Evolutionary conservation across 2,113 vertebrate genomes (phyloP), one percentile per base, ranked within the genome.

Genomic region (Alligator mississippiensis): DNA sequence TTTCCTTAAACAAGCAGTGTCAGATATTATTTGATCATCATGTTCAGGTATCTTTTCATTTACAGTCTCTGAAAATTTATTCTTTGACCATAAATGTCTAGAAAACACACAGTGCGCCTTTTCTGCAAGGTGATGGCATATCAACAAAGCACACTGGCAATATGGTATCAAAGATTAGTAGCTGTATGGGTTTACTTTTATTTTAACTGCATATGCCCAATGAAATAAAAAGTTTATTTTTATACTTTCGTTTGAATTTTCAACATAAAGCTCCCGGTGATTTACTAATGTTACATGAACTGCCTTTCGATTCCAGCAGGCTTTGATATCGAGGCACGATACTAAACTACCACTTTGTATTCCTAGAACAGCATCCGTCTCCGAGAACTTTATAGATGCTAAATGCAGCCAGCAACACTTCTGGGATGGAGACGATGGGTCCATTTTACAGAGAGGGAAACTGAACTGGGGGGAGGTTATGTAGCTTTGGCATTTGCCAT

Each of bases 201-300:
- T 95, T 95, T 97, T 96, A 97, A 96, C 94, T 92, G 83, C 90
- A 95, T 93, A 94, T 95, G 96, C 91, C 90, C 96, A 68, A 96
- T 70, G 95, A 97, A 96, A 97, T 97, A 97, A 96, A 97, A 96
- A 93, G 88, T 96, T 96, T 97, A 94, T 95, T 96, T 97, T 96
- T 93, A 96, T 93, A 94, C 86, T 89, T 82, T 82, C 93, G 92
- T 94, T 96, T 93, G 91, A 94, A 96, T 91, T 95, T 95, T 96
- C 89, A 95, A 90, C 94, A 95, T 93, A 94, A 97, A 97, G 91
- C 93, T 97, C 94, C 78, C 85, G 96, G 87, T 97, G 93, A 97
- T 96, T 97, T 97, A 96, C 80, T 95, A 95, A 95, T 74, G 79
- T 94, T 91, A 95, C 96, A 94, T 85, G 95, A 95, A 97, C 95